Evolutionary conservation across 2,797 vertebrate genomes (phyloP), one percentile per base, ranked within the genome.

Genomic region (Danio kyathit): DNA sequence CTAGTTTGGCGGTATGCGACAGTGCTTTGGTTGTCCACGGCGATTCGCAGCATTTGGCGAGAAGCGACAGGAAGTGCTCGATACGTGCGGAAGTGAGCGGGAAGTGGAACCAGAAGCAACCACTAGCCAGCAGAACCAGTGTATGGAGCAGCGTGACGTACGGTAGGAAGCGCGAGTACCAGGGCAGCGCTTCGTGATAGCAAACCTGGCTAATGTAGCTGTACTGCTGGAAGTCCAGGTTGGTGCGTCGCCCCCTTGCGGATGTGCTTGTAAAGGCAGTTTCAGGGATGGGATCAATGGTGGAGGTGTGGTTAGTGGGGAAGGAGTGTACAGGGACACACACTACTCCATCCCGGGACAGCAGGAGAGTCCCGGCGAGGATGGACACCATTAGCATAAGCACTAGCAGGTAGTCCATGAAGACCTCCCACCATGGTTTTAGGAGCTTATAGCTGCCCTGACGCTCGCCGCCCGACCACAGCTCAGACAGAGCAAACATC

Each of bases 401-500:
- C 51, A 96, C 87, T 81, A 95, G 92, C 85, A 96, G 88, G 76
- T 95, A 94, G 86, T 96, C 95, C 93, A 95, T 95, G 82, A 95
- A 93, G 72, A 96, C 94, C 81, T 96, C 95, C 95, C 95, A 96
- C 95, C 95, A 96, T 29, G 95, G 95, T 87, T 96, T 96, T 76
- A 96, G 49, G 46, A 94, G 88, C 76, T 94, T 94, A 83, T 89
- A 93, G 13, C 91, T 85, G 82, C 88, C 89, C 86, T 93, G 93
- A 13, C 90, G 86, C 40, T 94, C 93, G 49, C 89, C 90, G 21
- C 93, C 84, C 40, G 91, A 93, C 0, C 89, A 90, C 64, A 95
- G 89, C 89, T 96, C 95, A 0, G 91, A 94, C 82, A 96, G 87
- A 11, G 95, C 89, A 80, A 96, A 94, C 95, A 96, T 96, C 83